These are phyloP conservation scores for Nibea albiflora DNA, from an alignment of 2,113 vertebrate genomes.

Conservation along the genomic window DNA sequence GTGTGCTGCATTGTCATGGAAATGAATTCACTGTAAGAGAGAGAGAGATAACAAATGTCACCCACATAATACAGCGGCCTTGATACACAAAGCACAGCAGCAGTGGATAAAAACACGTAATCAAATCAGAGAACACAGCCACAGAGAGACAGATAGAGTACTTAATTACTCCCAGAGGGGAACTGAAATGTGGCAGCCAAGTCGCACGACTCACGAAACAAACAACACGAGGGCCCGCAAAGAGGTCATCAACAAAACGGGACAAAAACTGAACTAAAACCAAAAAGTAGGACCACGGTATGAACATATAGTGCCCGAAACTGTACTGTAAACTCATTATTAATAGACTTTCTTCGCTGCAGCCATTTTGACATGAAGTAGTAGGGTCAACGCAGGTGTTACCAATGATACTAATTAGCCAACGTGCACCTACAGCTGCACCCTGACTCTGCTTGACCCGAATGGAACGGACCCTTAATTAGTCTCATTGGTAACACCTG, in stretches of 20 bases:
- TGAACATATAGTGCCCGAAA: no score
- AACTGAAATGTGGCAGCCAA: background rate
- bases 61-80: background rate
- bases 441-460: no score
- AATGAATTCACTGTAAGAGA: background rate
- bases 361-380: no score
- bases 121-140: background rate
- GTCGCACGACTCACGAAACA: background rate
- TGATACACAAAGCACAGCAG: background rate
- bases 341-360: background rate
- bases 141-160: background rate
- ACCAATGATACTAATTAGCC: no score
- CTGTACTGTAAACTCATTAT: background rate
- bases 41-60: conserved; percentile 6
- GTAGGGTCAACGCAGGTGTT: no score
- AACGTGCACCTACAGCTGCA: no score
- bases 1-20: background rate
- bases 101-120: background rate
- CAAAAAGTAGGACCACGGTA: background rate
- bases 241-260: background rate
- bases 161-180: background rate
- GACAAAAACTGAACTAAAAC: background rate
- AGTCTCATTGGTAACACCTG: no score
- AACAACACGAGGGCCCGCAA: background rate
- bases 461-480: no score